Percentiles rank a stretch among this genome's conserved stretches.
Evolutionary conservation across 1,140 invertebrate genomes (phyloP).

Genomic region (Drosophila simulans): DNA sequence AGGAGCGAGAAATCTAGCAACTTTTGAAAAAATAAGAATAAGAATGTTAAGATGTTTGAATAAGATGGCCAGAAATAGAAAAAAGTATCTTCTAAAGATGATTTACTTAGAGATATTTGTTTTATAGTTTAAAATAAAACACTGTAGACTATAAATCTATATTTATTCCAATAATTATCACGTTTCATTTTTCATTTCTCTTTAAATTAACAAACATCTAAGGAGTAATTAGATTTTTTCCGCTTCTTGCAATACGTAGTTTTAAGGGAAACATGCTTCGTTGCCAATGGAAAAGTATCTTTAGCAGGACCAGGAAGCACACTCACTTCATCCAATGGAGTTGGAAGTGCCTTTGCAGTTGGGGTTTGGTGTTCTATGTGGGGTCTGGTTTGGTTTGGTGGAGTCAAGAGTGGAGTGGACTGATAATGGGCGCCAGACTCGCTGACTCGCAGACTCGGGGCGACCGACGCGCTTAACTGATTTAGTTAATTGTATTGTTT

Average conservation of each 20-base stretch:
- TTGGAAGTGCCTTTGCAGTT: not conserved
- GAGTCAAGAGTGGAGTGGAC: not conserved
- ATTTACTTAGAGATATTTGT: too few relatives aligned
- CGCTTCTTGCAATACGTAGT: too few relatives aligned
- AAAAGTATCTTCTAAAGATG: too few relatives aligned
- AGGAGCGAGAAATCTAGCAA: too few relatives aligned
- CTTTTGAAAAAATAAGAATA: too few relatives aligned
- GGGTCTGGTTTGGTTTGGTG: not conserved
- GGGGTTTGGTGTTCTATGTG: not conserved
- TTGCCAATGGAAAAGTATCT: not conserved
- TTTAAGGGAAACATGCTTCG: constrained; percentile 8
- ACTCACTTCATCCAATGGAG: not conserved
- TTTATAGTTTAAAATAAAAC: too few relatives aligned
- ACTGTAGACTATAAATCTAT: too few relatives aligned
- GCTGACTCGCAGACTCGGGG: constrained; percentile 12
- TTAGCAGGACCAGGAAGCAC: constrained; percentile 5
- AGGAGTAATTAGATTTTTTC: not conserved
- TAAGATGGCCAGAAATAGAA: too few relatives aligned
- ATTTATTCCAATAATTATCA: too few relatives aligned
- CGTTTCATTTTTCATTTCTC: too few relatives aligned
- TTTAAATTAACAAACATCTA: not conserved
- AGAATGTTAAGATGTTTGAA: too few relatives aligned
- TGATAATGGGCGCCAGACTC: constrained; percentile 56
- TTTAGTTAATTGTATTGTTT: constrained; percentile 84
- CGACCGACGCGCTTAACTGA: constrained; percentile 74